Percentiles rank a stretch among this genome's conserved stretches.
These are phyloP conservation scores for Nymphalis urticae DNA, from an alignment of 2,888 invertebrate genomes.

Conservation along the genomic window DNA sequence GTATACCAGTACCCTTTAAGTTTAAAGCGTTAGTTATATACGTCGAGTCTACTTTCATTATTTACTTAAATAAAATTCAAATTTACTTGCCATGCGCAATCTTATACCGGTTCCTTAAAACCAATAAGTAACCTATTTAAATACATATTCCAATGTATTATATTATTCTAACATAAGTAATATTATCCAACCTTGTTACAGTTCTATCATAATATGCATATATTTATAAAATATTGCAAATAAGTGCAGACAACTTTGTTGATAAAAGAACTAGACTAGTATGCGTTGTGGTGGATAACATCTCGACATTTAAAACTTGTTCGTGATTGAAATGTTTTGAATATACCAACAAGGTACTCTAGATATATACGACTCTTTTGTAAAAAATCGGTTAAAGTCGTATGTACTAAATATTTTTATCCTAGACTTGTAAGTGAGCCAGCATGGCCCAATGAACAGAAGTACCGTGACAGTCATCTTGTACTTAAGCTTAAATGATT, in stretches of 20 bases:
- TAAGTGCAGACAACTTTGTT: not conserved
- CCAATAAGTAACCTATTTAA: not conserved
- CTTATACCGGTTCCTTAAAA: slow-evolving; percentile 1
- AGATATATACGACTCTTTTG: too few relatives aligned
- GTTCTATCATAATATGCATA: not conserved
- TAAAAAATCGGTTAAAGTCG: too few relatives aligned
- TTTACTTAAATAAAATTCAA: not conserved
- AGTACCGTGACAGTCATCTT: not conserved
- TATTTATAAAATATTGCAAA: not conserved
- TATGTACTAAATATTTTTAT: too few relatives aligned
- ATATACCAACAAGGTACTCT: too few relatives aligned
- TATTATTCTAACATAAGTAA: slow-evolving; percentile 6
- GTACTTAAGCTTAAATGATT: not conserved
- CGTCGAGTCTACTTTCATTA: not conserved
- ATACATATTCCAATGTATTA: slow-evolving; percentile 7
- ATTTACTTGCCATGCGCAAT: slow-evolving; percentile 1
- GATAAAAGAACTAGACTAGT: not conserved
- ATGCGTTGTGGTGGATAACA: not conserved
- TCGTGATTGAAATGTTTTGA: too few relatives aligned
- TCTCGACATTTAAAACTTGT: not conserved
- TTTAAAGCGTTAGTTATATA: not conserved
- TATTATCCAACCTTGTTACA: slow-evolving; percentile 1
- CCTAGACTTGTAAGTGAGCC: too few relatives aligned
- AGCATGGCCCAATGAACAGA: too few relatives aligned
- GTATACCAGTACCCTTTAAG: not conserved